Percentiles rank a stretch among this genome's conserved stretches.
Conservation (phyloP, 2,113 vertebrate genomes). For the Piprites chloris region DNA sequence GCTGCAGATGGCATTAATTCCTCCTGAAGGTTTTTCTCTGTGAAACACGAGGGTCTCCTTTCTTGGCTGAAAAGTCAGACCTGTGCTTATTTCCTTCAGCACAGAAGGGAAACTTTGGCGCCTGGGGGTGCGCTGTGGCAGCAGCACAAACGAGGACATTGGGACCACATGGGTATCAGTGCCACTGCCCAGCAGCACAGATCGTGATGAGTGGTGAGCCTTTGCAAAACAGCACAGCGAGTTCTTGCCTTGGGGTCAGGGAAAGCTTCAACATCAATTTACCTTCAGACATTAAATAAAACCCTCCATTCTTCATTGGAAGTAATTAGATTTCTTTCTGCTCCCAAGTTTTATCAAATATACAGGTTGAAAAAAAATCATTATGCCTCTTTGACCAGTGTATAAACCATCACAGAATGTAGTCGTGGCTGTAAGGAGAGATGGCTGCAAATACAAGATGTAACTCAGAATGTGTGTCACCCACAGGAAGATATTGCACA, state of each 20-base stretch:
- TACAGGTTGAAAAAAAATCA: neutral
- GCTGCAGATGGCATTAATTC: neutral
- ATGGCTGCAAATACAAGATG: neutral
- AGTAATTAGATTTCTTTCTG: conserved; percentile 12
- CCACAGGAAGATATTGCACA: neutral
- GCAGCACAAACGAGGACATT: neutral
- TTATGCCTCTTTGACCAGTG: neutral
- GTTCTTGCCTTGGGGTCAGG: neutral
- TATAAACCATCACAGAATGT: neutral
- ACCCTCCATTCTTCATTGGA: neutral
- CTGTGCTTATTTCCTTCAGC: neutral
- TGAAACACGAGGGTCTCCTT: neutral
- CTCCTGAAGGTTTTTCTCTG: neutral
- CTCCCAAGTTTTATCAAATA: neutral
- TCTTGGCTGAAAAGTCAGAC: neutral
- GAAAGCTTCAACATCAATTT: neutral
- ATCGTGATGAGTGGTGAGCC: neutral
- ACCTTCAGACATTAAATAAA: neutral
- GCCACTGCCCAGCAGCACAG: neutral
- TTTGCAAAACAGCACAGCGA: neutral
- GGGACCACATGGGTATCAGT: neutral
- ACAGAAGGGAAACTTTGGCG: neutral
- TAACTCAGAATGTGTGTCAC: rapidly evolving
- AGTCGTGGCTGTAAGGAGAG: neutral
- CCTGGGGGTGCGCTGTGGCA: neutral